A percentile compares a stretch with the other conserved stretches of the same genome.
Evolutionary conservation across 2,113 vertebrate genomes (phyloP).

Genomic region (Herpetotheres cachinnans): DNA sequence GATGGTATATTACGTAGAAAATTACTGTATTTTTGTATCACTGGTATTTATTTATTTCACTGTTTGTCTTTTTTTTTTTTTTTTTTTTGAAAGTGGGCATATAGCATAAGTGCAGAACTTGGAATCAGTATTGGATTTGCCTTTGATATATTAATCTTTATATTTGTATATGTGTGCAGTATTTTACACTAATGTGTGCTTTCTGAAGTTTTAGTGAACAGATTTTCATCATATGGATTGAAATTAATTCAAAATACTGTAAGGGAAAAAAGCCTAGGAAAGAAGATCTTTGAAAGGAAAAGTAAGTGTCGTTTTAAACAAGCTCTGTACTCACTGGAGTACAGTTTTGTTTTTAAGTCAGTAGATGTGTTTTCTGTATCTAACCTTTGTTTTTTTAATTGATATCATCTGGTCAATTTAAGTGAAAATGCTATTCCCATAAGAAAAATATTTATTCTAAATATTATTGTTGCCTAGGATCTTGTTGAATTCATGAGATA

Average conservation of each 20-base stretch:
- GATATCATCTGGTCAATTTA: constrained; percentile 54
- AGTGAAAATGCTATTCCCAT: constrained; percentile 42
- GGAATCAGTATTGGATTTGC: not conserved
- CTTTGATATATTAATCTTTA: not conserved
- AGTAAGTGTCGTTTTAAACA: not conserved
- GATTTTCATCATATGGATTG: not conserved
- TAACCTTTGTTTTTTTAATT: constrained; percentile 45
- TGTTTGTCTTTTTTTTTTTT: not conserved
- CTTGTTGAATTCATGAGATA: constrained; percentile 42
- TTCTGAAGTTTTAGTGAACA: not conserved
- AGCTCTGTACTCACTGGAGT: not conserved
- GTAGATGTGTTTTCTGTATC: constrained; percentile 6
- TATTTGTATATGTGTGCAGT: not conserved
- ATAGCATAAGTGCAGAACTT: not conserved
- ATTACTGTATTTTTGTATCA: constrained; percentile 33
- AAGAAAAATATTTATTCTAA: constrained; percentile 61
- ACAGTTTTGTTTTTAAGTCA: not conserved
- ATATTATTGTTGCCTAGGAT: constrained; percentile 67
- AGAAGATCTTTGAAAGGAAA: not conserved
- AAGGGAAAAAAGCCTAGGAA: not conserved
- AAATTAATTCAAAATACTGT: not conserved
- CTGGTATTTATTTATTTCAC: not conserved
- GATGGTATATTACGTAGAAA: constrained; percentile 61
- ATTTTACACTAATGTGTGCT: not conserved
- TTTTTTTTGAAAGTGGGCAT: not conserved